Evolutionary conservation across 2,888 invertebrate genomes (phyloP).

Genomic region (Andrena dorsata): DNA sequence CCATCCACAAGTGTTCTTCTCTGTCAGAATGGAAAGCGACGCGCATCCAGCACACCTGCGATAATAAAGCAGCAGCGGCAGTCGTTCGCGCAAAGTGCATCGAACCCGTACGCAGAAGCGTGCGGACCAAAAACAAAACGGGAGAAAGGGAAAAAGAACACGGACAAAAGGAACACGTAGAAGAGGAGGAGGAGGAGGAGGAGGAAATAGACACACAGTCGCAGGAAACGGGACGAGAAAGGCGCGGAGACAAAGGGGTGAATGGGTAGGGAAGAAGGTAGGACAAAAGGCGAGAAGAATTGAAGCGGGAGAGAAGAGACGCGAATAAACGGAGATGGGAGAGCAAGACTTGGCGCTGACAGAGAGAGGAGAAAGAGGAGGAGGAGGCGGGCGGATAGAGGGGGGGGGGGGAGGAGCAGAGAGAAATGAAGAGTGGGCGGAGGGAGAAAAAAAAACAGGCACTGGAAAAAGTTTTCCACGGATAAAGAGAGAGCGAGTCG

Average conservation of each 20-base stretch:
- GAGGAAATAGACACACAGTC: constrained; percentile 38
- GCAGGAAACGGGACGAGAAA: constrained; percentile 49
- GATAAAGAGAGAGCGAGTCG: constrained; percentile 74
- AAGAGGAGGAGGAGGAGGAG: neutral
- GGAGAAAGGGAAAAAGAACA: neutral
- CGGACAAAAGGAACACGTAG: neutral
- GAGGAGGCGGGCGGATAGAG: constrained; percentile 6
- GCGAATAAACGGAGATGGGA: constrained; percentile 25
- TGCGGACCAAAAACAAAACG: constrained; percentile 31
- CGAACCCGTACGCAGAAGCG: constrained; percentile 62
- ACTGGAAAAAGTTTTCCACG: constrained; percentile 68
- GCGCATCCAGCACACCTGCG: constrained; percentile 57
- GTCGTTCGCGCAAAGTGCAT: constrained; percentile 63
- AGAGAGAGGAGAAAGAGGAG: constrained; percentile 6
- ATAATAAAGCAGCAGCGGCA: constrained; percentile 55
- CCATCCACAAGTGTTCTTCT: neutral
- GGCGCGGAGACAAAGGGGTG: constrained; percentile 43
- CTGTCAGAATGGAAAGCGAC: constrained; percentile 3
- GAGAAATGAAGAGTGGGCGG: constrained; percentile 44
- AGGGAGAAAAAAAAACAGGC: constrained; percentile 52
- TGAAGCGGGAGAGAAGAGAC: constrained; percentile 46
- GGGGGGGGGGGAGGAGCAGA: constrained; percentile 31
- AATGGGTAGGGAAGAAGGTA: constrained; percentile 53
- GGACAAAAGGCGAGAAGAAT: constrained; percentile 58
- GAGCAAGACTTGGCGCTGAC: constrained; percentile 20